Conservation (phyloP, 2,113 vertebrate genomes). For the Lepisosteus oculatus region DNA sequence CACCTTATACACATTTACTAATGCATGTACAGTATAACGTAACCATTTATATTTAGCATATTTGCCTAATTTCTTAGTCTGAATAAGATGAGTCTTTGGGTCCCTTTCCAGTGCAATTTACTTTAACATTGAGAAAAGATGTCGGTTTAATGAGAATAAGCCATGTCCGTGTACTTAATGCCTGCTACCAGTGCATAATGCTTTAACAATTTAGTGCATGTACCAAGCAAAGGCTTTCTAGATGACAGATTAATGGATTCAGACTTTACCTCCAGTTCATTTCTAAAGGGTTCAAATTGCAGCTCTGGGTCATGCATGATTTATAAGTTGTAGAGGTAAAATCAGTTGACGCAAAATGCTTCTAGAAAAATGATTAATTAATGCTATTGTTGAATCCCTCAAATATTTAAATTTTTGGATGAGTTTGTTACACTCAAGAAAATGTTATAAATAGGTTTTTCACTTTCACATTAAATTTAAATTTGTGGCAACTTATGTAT, state of each 20-base stretch:
- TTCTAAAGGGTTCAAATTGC: slow-evolving; percentile 16
- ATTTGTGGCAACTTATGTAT: no score
- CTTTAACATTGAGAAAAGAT: background rate
- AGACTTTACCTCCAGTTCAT: slow-evolving; percentile 13
- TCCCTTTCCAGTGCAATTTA: background rate
- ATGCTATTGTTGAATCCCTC: background rate
- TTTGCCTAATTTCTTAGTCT: no score
- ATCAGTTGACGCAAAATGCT: background rate
- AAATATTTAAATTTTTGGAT: background rate
- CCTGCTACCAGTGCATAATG: slow-evolving; percentile 1
- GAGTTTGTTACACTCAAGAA: background rate
- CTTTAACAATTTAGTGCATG: slow-evolving; percentile 6
- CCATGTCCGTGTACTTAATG: background rate
- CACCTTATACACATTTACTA: no score
- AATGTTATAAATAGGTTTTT: no score
- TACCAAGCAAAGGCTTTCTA: background rate
- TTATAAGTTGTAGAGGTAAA: slow-evolving; percentile 9
- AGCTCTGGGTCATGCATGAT: slow-evolving; percentile 5
- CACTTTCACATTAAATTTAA: no score
- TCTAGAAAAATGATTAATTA: slow-evolving; percentile 5
- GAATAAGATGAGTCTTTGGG: no score
- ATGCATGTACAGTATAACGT: no score
- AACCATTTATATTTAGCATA: no score
- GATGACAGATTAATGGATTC: slow-evolving; percentile 15
- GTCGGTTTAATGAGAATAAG: background rate